These are phyloP conservation scores for Sterna hirundo DNA, from an alignment of 2,113 vertebrate genomes.

Conservation along the genomic window DNA sequence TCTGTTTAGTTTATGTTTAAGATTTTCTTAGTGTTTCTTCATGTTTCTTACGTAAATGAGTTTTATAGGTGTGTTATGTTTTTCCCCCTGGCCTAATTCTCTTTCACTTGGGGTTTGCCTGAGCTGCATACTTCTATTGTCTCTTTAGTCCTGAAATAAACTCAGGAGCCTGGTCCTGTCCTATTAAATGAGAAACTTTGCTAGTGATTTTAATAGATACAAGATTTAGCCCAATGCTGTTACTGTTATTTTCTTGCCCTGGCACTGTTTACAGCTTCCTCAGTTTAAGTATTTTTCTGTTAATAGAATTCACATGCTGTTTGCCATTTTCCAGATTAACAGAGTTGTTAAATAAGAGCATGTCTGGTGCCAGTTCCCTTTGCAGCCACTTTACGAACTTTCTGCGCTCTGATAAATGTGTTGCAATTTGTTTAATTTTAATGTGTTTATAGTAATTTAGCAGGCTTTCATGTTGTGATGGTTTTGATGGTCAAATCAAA, in stretches of 20 bases:
- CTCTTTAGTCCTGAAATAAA: background rate
- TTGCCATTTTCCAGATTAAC: background rate
- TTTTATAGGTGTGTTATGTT: background rate
- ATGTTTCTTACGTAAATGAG: background rate
- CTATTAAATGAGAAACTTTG: background rate
- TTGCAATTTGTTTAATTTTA: background rate
- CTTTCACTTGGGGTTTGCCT: background rate
- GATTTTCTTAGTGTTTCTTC: background rate
- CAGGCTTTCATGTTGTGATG: background rate
- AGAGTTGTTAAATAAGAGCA: background rate
- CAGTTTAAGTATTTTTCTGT: background rate
- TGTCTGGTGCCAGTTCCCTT: background rate
- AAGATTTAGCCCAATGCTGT: background rate
- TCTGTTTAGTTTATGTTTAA: background rate
- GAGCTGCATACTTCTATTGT: background rate
- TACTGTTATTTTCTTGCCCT: background rate
- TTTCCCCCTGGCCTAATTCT: fast-evolving
- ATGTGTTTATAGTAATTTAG: background rate
- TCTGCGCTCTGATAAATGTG: background rate
- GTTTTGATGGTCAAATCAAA: background rate
- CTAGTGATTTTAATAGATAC: background rate
- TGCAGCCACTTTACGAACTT: background rate
- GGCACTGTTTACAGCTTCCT: background rate
- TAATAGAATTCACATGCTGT: background rate
- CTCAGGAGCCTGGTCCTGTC: background rate